Percentiles rank a stretch among this genome's conserved stretches.
Evolutionary conservation across 1,140 invertebrate species (phyloP).

Genomic region (Zaprionus vittiger): DNA sequence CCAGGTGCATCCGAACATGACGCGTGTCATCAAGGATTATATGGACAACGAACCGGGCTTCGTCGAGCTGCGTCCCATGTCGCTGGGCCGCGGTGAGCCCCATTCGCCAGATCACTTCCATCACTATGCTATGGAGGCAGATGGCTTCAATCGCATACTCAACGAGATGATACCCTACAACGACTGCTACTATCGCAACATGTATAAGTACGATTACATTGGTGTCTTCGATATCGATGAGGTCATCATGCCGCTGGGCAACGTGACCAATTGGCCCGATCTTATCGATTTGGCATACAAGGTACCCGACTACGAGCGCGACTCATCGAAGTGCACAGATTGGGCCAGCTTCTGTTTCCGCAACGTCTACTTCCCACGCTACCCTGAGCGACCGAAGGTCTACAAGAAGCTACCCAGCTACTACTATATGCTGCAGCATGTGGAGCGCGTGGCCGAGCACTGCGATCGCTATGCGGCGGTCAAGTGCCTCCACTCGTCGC

Average conservation of each 20-base stretch:
- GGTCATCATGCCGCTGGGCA: conserved; percentile 88
- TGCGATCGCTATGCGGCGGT: conserved; percentile 49
- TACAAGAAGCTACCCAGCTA: conserved; percentile 59
- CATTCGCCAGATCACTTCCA: conserved; percentile 87
- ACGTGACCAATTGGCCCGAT: conserved; percentile 85
- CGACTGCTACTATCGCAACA: conserved; percentile 92
- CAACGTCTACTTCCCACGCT: conserved; percentile 65
- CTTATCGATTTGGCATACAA: conserved; percentile 48
- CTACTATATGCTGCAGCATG: conserved; percentile 79
- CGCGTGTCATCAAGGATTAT: conserved; percentile 88
- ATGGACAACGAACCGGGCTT: conserved; percentile 38
- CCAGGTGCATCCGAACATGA: conserved; percentile 94
- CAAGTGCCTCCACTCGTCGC: conserved; percentile 71
- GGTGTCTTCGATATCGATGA: conserved; percentile 91
- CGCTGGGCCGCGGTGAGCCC: conserved; percentile 87
- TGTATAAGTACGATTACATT: conserved; percentile 91
- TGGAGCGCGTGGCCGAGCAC: conserved; percentile 61
- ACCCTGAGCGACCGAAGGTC: conserved; percentile 55
- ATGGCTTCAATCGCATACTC: conserved; percentile 83
- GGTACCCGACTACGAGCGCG: conserved; percentile 49
- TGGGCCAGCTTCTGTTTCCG: conserved; percentile 72
- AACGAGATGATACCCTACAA: conserved; percentile 94
- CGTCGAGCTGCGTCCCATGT: conserved; percentile 89
- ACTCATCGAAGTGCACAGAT: conserved; percentile 22
- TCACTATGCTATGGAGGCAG: conserved; percentile 84